These are phyloP conservation scores for Drosophila dunni DNA, from an alignment of 1,140 invertebrate genomes.

Conservation along the genomic window DNA sequence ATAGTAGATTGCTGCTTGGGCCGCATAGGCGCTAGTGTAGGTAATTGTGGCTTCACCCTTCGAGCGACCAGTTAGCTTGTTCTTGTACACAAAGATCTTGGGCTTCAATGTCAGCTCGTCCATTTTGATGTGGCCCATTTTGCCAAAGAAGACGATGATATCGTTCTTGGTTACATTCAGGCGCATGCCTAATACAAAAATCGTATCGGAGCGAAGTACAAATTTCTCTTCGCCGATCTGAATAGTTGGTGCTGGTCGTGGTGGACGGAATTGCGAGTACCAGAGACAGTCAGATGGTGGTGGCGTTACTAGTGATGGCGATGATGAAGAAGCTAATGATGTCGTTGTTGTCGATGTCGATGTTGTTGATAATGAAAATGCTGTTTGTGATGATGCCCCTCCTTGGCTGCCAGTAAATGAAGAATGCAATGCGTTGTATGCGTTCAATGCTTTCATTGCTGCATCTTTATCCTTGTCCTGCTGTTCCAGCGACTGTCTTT, in stretches of 20 bases:
- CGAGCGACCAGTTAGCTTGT: conserved; percentile 61
- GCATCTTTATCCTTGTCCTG: conserved; percentile 5
- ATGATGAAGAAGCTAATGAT: too few species aligned
- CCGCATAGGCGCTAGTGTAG: conserved; percentile 50
- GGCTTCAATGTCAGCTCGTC: conserved; percentile 54
- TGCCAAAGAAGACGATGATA: conserved; percentile 59
- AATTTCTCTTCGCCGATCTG: conserved; percentile 54
- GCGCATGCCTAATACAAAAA: conserved; percentile 69
- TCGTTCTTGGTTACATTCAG: conserved; percentile 67
- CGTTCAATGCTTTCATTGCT: conserved; percentile 14
- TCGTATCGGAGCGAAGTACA: conserved; percentile 50
- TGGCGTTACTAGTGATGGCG: too few species aligned
- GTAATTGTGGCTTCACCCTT: conserved; percentile 71
- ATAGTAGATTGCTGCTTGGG: conserved; percentile 55
- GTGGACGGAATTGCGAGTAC: neutral
- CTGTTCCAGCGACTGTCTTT: neutral
- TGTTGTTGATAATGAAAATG: too few species aligned
- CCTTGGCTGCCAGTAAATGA: conserved; percentile 6
- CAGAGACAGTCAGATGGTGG: conserved; percentile 20
- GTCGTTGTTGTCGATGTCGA: too few species aligned
- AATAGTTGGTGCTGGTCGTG: conserved; percentile 17
- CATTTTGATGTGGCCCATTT: conserved; percentile 51
- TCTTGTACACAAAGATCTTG: conserved; percentile 74
- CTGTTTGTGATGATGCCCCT: too few species aligned
- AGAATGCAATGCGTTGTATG: conserved; percentile 7